A percentile compares a stretch with the other conserved stretches of the same genome.
These are phyloP conservation scores for Drosophila dives DNA, from an alignment of 2,888 invertebrate genomes.

Conservation along the genomic window DNA sequence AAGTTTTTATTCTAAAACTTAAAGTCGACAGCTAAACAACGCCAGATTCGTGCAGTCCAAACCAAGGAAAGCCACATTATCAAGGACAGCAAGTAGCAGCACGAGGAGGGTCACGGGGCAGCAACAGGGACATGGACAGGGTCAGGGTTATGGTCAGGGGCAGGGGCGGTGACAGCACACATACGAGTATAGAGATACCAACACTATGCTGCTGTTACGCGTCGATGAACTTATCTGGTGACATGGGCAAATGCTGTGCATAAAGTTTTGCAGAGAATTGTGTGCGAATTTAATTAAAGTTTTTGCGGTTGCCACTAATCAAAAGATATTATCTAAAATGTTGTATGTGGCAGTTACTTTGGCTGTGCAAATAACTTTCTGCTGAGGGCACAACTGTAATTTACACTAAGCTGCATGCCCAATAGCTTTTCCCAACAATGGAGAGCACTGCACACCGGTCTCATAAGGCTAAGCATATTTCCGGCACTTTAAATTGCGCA, in stretches of 20 bases:
- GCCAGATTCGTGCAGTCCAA: constrained; percentile 41
- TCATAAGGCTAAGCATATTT: constrained; percentile 75
- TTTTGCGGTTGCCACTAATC: constrained; percentile 80
- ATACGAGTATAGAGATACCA: constrained; percentile 17
- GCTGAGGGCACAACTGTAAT: constrained; percentile 45
- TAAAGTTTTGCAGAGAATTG: constrained; percentile 71
- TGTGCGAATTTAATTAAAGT: constrained; percentile 80
- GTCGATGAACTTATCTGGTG: constrained; percentile 75
- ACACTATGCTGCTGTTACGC: constrained; percentile 45
- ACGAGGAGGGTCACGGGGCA: neutral
- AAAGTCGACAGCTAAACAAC: constrained; percentile 64
- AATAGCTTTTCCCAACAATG: constrained; percentile 16
- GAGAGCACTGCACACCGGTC: constrained; percentile 24
- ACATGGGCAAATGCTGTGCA: constrained; percentile 74
- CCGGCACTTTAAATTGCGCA: constrained; percentile 72
- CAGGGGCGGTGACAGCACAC: neutral
- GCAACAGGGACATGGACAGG: neutral
- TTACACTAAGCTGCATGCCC: constrained; percentile 55
- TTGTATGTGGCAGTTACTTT: constrained; percentile 53
- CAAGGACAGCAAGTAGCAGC: neutral
- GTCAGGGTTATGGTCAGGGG: neutral
- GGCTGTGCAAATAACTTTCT: constrained; percentile 52
- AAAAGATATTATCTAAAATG: constrained; percentile 78
- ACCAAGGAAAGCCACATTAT: constrained; percentile 8
- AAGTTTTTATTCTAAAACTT: constrained; percentile 66